Conservation (phyloP, 2,113 vertebrate species). For the Geococcyx californianus region DNA sequence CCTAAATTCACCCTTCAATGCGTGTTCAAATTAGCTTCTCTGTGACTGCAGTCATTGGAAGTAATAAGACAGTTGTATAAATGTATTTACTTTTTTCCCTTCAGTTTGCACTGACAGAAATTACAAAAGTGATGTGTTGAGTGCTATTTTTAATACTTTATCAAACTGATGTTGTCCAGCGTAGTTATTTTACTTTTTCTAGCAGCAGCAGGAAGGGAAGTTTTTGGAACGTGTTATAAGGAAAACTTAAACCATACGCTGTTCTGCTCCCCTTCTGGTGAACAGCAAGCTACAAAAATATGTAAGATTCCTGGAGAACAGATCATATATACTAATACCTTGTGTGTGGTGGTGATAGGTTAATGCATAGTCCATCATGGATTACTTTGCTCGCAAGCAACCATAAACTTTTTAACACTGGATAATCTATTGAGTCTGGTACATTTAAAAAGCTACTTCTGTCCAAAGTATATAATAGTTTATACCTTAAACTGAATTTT, state of each 20-base stretch:
- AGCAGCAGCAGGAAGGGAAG: not conserved
- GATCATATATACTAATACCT: not conserved
- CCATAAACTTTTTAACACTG: not conserved
- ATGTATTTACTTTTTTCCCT: not conserved
- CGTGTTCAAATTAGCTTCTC: not conserved
- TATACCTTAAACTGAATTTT: not conserved
- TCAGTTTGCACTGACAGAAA: not conserved
- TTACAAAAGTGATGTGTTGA: not conserved
- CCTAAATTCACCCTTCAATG: not conserved
- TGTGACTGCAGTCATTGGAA: not conserved
- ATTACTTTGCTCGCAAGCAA: not conserved
- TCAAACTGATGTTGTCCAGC: not conserved
- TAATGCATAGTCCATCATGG: not conserved
- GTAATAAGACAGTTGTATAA: not conserved
- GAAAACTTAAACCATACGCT: not conserved
- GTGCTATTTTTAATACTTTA: not conserved
- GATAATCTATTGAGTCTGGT: not conserved
- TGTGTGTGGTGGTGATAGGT: not conserved
- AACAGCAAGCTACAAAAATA: not conserved
- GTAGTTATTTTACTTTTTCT: not conserved
- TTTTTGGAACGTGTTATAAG: not conserved
- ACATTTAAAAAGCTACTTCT: not conserved
- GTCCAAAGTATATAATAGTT: not conserved
- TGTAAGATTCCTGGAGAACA: not conserved
- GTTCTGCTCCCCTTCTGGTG: not conserved